These are phyloP conservation scores for Bombus pyrosoma DNA, from an alignment of 1,140 invertebrate genomes.

Conservation along the genomic window DNA sequence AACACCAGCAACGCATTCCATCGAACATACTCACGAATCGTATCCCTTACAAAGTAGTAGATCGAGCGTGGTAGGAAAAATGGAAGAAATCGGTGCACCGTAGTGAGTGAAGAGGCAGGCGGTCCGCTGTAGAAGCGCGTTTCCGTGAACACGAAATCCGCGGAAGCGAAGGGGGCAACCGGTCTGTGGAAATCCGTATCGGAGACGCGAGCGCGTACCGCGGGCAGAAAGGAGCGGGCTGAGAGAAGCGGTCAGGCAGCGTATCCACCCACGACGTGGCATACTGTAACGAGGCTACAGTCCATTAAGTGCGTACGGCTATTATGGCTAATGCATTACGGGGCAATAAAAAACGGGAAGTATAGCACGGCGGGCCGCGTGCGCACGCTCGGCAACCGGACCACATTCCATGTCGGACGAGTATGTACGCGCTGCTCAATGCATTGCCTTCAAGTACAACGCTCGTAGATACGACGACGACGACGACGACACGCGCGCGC, in stretches of 20 bases:
- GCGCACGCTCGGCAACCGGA: conserved; percentile 72
- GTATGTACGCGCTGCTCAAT: conserved; percentile 73
- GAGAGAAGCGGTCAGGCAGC: conserved; percentile 51
- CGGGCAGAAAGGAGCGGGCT: conserved; percentile 36
- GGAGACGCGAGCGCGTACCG: conserved; percentile 17
- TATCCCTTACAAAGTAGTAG: not conserved
- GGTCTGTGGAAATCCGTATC: conserved; percentile 33
- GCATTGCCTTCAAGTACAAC: conserved; percentile 72
- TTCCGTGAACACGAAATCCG: conserved; percentile 20
- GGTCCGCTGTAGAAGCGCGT: not conserved
- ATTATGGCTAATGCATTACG: conserved; percentile 78
- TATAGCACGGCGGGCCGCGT: conserved; percentile 67
- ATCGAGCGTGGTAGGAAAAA: no score
- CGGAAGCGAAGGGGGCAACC: not conserved
- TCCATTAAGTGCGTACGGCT: conserved; percentile 78
- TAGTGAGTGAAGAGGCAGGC: not conserved
- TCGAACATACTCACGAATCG: not conserved
- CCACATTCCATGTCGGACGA: conserved; percentile 80
- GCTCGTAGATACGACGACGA: conserved; percentile 65
- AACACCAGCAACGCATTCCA: conserved; percentile 42
- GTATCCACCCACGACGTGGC: conserved; percentile 77
- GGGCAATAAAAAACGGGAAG: conserved; percentile 73
- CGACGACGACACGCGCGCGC: conserved; percentile 39
- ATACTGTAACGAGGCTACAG: conserved; percentile 77
- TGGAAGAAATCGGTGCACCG: not conserved